Base-by-base conservation (phyloP, 2,797 vertebrate species). In the Tragopan temminckii region DNA sequence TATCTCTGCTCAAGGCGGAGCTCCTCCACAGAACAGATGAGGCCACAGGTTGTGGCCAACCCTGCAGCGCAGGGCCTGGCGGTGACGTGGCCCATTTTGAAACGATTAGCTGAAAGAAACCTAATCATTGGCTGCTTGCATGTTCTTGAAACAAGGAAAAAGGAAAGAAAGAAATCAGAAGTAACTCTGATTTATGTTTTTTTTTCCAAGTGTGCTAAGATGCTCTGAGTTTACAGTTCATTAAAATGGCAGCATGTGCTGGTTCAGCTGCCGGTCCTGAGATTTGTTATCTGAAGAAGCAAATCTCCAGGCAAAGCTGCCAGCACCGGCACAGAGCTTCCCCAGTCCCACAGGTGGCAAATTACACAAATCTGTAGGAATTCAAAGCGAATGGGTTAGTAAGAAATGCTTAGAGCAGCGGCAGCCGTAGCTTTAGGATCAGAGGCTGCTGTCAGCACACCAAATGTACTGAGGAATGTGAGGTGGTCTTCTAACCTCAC, bases 21-120 rank as follows among this genome's bases (percentile, higher is more conserved):
- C 66, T 91, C 67, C 95, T 78, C 82, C 93, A 88, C 4, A 18
- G 80, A 94, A 91, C 96, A 96, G 95, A 97, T 95, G n/a, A n/a
- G n/a, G n/a, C n/a, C n/a, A n/a, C n/a, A n/a, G n/a, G 95, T 91
- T 89, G 86, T 71, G 88, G 95, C 90, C 72, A 84, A 96, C 89
- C 91, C 85, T 27, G 1, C 91, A 43, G 21, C 15, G 52, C 78
- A 57, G 68, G n/a, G 1, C 59, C 87, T 62, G 15, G 19, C 5
- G 0, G 72, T 25, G 78, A 66, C 67, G 71, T 3, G 1, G 85
- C 45, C 12, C 88, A 52, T 96, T 95, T 82, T 90, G 82, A 96
- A 95, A 90, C 61, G 82, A 93, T 91, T 90, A 86, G 45, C 63
- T 94, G 87, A 86, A 95, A 91, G 88, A 91, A 95, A 92, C 62